Percentiles rank a stretch among this genome's conserved stretches.
Evolutionary conservation across 2,888 invertebrate species (phyloP).

Genomic region (Hydriomena furcata): DNA sequence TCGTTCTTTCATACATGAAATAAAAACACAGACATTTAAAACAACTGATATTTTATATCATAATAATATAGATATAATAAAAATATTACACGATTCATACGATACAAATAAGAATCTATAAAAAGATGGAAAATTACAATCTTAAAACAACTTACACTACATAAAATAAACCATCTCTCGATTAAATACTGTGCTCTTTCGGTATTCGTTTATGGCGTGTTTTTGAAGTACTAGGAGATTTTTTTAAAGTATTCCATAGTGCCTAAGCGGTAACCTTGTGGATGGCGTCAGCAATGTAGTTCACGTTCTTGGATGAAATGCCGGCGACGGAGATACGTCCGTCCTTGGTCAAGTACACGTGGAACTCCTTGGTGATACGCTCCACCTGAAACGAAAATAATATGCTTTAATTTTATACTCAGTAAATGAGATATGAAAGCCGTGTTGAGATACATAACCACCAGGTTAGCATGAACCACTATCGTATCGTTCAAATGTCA

Average conservation of each 20-base stretch:
- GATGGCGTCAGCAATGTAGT: constrained; percentile 96
- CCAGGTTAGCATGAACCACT: no score
- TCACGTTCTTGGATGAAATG: constrained; percentile 96
- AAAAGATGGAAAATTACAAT: constrained; percentile 28
- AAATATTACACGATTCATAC: constrained; percentile 32
- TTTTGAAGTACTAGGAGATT: constrained; percentile 33
- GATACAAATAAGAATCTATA: constrained; percentile 22
- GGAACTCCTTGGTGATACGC: constrained; percentile 93
- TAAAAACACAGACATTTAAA: constrained; percentile 32
- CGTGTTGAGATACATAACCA: no score
- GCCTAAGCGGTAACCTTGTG: constrained; percentile 93
- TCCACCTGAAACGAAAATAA: constrained; percentile 86
- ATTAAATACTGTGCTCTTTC: constrained; percentile 61
- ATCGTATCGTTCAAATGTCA: no score
- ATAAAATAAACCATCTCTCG: constrained; percentile 29
- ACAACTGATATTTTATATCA: constrained; percentile 35
- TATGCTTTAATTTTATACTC: background rate
- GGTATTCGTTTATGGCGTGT: constrained; percentile 36
- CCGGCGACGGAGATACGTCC: constrained; percentile 99
- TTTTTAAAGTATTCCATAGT: constrained; percentile 35
- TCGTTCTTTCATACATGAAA: constrained; percentile 23
- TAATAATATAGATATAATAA: constrained; percentile 31
- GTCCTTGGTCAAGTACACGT: constrained; percentile 97
- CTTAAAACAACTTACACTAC: constrained; percentile 22
- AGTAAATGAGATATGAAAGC: no score